Evolutionary conservation across 2,888 invertebrate genomes (phyloP), one percentile per base, ranked within the genome.

Genomic region (Gymnocheta viridis): DNA sequence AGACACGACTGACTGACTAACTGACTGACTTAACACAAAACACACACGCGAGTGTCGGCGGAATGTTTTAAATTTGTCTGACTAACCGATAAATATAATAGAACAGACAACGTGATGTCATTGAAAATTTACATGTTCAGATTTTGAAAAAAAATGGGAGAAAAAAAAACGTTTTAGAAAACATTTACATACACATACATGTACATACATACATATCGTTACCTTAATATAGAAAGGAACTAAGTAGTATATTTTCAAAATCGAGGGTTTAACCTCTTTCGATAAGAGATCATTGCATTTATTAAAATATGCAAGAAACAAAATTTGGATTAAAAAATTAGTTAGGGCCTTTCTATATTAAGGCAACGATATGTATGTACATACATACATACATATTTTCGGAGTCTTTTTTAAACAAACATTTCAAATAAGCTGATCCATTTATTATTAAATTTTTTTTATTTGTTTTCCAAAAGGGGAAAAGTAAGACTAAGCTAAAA

Each of bases 101-200:
- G 19, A 24, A 47, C 17, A 58, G 12, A 67, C 9, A 56, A 35
- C n/a, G 24, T 77, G 67, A 77, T 77, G 77, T 77, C 77, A 77
- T 67, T 77, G 24, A 47, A 44, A 76, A 76, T 66, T 76, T 76
- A 51, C 38, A 62, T 73, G 49, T 32, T 49, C 27, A 44, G n/a
- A 32, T 29, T 32, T 38, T 9, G 14, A n/a, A 29, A 9, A 44
- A 44, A 17, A n/a, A 32, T 6, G 0, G 10, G 22, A 24, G 14
- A 60, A 22, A 41, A 47, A 49, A 60, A n/a, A 4, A 29, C n/a
- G 5, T 27, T 29, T 44, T 27, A 9, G 22, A 58, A 12, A 22
- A 32, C 14, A 22, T 72, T 44, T 32, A 54, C 51, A 17, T n/a
- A n/a, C n/a, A n/a, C n/a, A n/a, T n/a, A n/a, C n/a, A n/a, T n/a